phyloP scores from a whole-genome alignment of 2,797 vertebrate species.

The Myotis vivesi region DNA sequence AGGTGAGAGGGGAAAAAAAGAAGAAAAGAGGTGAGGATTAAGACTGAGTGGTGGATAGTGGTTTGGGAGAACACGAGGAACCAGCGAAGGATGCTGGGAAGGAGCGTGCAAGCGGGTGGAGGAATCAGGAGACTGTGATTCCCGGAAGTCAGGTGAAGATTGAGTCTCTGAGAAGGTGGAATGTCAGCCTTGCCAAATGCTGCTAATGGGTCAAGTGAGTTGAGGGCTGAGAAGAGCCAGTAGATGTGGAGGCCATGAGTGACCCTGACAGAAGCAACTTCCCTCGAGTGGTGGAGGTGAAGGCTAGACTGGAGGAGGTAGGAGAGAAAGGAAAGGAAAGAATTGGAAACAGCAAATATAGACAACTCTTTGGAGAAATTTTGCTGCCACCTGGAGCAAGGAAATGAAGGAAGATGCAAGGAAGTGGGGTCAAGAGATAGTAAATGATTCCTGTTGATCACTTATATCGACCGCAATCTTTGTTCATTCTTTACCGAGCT shows the following conservation, averaged over 20 bases:
- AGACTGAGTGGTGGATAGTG: background rate
- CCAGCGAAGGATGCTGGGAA: background rate
- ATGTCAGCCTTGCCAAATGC: background rate
- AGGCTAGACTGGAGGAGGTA: background rate
- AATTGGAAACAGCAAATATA: background rate
- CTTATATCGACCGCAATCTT: background rate
- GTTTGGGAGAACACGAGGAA: background rate
- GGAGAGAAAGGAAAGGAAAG: background rate
- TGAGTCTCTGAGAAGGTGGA: background rate
- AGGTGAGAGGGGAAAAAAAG: background rate
- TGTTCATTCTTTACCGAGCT: background rate
- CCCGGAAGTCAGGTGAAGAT: background rate
- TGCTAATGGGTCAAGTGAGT: background rate
- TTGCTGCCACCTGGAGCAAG: background rate
- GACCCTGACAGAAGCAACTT: background rate
- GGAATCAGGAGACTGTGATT: too few relatives aligned
- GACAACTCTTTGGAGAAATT: constrained; percentile 5
- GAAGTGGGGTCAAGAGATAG: background rate
- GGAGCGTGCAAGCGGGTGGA: background rate
- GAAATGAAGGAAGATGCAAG: background rate
- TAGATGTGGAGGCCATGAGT: background rate
- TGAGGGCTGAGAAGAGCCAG: background rate
- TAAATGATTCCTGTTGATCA: background rate
- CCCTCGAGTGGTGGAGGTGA: background rate
- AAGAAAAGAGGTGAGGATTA: background rate